Conservation (phyloP, 92 coral and sea anemone species). For the Porites lobata region DNA sequence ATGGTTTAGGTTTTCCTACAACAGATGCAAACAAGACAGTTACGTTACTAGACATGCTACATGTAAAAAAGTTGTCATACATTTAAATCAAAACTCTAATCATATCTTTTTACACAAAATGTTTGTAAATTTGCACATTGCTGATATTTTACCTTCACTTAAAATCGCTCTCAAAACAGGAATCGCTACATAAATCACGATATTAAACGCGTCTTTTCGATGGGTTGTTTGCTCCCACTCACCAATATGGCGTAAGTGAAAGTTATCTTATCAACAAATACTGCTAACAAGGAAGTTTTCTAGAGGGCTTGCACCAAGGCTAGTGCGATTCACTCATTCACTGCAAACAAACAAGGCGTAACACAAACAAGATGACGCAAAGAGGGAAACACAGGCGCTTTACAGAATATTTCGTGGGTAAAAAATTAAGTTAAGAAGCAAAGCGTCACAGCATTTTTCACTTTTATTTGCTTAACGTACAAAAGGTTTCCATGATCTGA, state of each 20-base stretch:
- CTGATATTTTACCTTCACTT: neutral
- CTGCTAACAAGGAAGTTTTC: neutral
- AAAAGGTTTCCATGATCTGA: too few species aligned
- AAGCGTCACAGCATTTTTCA: too few species aligned
- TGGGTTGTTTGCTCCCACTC: neutral
- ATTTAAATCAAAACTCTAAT: neutral
- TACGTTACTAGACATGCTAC: neutral
- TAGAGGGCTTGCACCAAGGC: neutral
- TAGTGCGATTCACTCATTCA: neutral
- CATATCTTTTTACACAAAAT: neutral
- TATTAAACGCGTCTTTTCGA: neutral
- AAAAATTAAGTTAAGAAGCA: neutral
- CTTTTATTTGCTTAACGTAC: too few species aligned
- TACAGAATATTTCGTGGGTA: neutral
- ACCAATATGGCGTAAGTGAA: neutral
- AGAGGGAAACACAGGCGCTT: neutral
- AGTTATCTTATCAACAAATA: too few species aligned
- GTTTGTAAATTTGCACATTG: neutral
- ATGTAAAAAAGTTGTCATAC: neutral
- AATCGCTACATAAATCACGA: neutral
- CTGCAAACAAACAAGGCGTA: neutral
- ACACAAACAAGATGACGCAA: neutral
- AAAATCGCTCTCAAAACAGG: neutral
- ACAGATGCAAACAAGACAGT: neutral
- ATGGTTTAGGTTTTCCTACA: slow-evolving; percentile 81